Evolutionary conservation across 2,888 invertebrate genomes (phyloP).

Genomic region (Cantharis rufa): DNA sequence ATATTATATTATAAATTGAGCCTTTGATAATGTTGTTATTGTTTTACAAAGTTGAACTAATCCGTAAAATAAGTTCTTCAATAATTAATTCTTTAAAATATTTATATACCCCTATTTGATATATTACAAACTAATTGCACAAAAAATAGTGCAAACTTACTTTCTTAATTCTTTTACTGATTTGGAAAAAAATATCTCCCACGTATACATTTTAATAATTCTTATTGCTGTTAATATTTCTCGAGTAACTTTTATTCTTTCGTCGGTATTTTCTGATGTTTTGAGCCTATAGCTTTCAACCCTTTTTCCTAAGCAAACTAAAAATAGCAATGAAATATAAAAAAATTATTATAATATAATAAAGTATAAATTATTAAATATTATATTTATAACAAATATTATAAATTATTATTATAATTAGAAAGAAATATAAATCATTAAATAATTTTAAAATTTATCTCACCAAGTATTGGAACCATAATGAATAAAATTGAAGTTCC

Average conservation of each 20-base stretch:
- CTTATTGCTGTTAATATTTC: slow-evolving; percentile 84
- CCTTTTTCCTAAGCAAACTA: not conserved
- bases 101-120: too few relatives aligned
- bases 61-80: too few relatives aligned
- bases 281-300: slow-evolving; percentile 71
- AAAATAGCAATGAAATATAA: not conserved
- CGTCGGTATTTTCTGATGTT: slow-evolving; percentile 85
- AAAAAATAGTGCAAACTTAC: slow-evolving; percentile 60
- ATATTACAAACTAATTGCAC: too few relatives aligned
- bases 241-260: slow-evolving; percentile 86
- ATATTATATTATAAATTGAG: too few relatives aligned
- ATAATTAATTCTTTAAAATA: too few relatives aligned
- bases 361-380: too few relatives aligned
- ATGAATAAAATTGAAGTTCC: slow-evolving; percentile 57
- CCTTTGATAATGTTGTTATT: too few relatives aligned
- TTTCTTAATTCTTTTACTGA: slow-evolving; percentile 71
- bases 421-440: not conserved
- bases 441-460: not conserved
- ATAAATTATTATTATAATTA: not conserved
- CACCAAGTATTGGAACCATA: slow-evolving; percentile 50
- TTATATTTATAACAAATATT: too few relatives aligned
- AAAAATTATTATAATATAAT: too few relatives aligned
- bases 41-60: too few relatives aligned
- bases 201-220: slow-evolving; percentile 91
- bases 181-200: slow-evolving; percentile 80